These are phyloP conservation scores for Myiagra hebetior DNA, from an alignment of 2,113 vertebrate genomes.

Conservation along the genomic window DNA sequence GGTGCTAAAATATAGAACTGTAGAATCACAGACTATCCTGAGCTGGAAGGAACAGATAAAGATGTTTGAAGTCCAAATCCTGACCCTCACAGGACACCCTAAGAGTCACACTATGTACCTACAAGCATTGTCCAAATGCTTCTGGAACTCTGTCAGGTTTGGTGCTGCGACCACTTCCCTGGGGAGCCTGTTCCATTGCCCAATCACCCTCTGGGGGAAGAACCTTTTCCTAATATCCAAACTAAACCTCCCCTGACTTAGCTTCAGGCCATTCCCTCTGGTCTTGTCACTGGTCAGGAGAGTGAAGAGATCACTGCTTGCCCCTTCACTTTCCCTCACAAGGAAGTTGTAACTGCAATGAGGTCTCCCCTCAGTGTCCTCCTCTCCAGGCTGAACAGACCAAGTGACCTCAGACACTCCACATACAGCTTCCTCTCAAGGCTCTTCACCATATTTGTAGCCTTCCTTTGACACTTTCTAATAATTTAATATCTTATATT, in stretches of 20 bases:
- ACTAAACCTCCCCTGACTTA: neutral
- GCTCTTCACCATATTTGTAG: neutral
- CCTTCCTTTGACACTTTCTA: neutral
- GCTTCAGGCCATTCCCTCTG: neutral
- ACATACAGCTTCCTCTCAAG: neutral
- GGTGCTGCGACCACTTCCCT: too few relatives aligned
- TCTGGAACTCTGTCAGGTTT: neutral
- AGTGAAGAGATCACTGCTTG: accelerated
- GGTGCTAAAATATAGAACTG: neutral
- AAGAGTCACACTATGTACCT: neutral
- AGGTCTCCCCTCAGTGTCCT: neutral
- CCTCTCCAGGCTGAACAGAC: neutral
- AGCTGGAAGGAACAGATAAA: neutral
- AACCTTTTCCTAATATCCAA: neutral
- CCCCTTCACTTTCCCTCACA: accelerated
- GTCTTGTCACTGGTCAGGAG: neutral
- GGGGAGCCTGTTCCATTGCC: neutral
- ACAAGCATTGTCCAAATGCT: neutral
- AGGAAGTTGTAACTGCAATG: too few relatives aligned
- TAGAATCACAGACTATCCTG: neutral
- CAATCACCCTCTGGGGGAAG: accelerated
- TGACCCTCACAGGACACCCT: neutral
- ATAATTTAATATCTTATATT: neutral
- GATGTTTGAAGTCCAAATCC: accelerated
- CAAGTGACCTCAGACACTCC: neutral